Base-by-base conservation (phyloP, 2,113 vertebrate species). In the Xenus cinereus region DNA sequence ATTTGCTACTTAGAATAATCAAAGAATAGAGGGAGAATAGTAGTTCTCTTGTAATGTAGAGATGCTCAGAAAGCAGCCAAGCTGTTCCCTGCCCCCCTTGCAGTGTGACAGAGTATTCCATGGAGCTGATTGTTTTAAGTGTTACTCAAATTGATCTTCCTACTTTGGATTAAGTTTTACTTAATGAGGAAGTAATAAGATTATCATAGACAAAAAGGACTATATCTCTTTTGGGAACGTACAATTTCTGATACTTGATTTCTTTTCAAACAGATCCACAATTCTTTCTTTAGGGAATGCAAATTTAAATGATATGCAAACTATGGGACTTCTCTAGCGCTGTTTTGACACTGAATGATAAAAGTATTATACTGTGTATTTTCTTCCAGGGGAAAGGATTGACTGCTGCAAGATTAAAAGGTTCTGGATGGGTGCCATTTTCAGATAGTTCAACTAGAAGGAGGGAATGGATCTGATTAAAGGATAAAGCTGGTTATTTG, bases 81-180 rank as follows among this genome's bases (percentile, higher is more conserved):
- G 59, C 59, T 89, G 0, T 57, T 80, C 8, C 28, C 22, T 22
- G 9, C 23, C 26, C 9, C 12, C 46, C 48, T 27, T 26, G 27
- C 67, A 35, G 26, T 7, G 62, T 72, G 59, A 56, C 62, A 43
- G 24, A 46, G 57, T 35, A 48, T 57, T 33, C 54, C 39, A n/a
- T 14, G 78, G 43, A 62, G 72, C 80, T 89, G 68, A 37, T 84
- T 90, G 86, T 93, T 95, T 83, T 87, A 94, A 95, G 78, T 91
- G 84, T 80, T 93, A 28, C 73, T 93, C 86, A 81, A 80, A 93
- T 79, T 96, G 81, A 95, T 96, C 95, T 83, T 64, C 73, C 87
- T 95, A 78, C 71, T 94, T 95, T 56, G 90, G 80, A 94, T 94
- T 96, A 93, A 94, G 88, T 95, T 94, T 83, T 91, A 91, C 66